Evolutionary conservation across 2,113 vertebrate species (phyloP), one percentile per base, ranked within the genome.

Genomic region (Catagonus wagneri): DNA sequence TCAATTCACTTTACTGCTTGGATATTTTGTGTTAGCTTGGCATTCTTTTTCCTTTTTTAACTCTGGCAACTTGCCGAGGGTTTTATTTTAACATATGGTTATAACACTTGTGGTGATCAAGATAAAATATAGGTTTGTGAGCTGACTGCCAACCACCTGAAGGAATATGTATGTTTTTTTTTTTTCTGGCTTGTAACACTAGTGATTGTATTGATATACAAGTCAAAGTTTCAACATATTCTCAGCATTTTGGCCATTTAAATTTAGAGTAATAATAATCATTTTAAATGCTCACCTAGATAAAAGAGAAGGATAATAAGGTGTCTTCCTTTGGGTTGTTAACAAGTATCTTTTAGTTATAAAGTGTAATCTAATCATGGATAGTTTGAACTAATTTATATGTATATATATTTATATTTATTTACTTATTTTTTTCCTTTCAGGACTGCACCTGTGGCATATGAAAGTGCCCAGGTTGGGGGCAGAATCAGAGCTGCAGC

Each of bases 311-410:
- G 75, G 39, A 63, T 56, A 83, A 63, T 80, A 83, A 92, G 36
- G 6, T 44, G 3, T 58, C 19, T 54, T 84, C 50, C 34, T 95
- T 87, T 61, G 50, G 0, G 19, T 32, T 83, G 1, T 94, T 97
- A 63, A 68, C 13, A 29, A 79, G 17, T 80, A 6, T 76, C 27
- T 92, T 84, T 94, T 15, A 84, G 50, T 91, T 89, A 92, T 93
- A 44, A 86, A 61, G 2, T 83, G 4, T 81, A 95, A 88, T 84
- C 22, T 84, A 66, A 71, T 93, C 96, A 15, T 78, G 39, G 39
- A 83, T 90, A 83, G 34, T 76, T 88, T 89, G 74, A 16, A 96
- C 17, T 83, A 71, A 83, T 94, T 96, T 94, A 68, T 44, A 44
- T 44, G 8, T 44, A 44, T 44, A 44, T 44, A 44, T 44, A 44